phyloP scores from a whole-genome alignment of 1,140 invertebrate species.

The Aphaenogaster floridana region DNA sequence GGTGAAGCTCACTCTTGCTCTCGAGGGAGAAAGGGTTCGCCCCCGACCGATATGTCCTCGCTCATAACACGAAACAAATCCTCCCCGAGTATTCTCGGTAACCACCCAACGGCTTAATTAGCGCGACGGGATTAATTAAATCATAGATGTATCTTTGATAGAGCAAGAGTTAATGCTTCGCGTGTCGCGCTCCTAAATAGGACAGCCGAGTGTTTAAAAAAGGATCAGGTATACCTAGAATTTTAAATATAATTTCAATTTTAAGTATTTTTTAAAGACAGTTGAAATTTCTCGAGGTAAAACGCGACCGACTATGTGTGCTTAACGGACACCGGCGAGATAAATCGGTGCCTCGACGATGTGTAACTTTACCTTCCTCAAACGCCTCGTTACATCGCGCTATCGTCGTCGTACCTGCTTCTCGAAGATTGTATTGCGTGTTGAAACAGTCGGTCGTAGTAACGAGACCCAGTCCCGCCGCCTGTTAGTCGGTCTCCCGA shows the following conservation, averaged over 20 bases:
- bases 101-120: conserved; percentile 12
- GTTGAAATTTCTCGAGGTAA: conserved; percentile 9
- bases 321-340: conserved; percentile 2
- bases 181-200: neutral
- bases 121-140: conserved; percentile 11
- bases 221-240: neutral
- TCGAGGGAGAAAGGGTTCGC: neutral
- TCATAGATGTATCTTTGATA: neutral
- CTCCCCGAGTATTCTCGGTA: neutral
- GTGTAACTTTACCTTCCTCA: conserved; percentile 40
- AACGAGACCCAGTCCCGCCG: conserved; percentile 28
- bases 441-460: conserved; percentile 30
- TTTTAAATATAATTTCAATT: neutral
- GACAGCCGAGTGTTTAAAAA: neutral
- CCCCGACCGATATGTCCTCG: conserved; percentile 11
- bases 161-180: neutral
- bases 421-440: conserved; percentile 45
- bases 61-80: conserved; percentile 13
- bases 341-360: conserved; percentile 21
- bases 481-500: neutral
- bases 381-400: conserved; percentile 27
- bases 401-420: neutral
- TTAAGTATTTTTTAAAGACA: neutral
- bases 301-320: neutral
- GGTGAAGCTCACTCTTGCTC: conserved; percentile 17